These are phyloP conservation scores for Smutsia gigantea DNA, from an alignment of 2,797 vertebrate genomes.

Conservation along the genomic window DNA sequence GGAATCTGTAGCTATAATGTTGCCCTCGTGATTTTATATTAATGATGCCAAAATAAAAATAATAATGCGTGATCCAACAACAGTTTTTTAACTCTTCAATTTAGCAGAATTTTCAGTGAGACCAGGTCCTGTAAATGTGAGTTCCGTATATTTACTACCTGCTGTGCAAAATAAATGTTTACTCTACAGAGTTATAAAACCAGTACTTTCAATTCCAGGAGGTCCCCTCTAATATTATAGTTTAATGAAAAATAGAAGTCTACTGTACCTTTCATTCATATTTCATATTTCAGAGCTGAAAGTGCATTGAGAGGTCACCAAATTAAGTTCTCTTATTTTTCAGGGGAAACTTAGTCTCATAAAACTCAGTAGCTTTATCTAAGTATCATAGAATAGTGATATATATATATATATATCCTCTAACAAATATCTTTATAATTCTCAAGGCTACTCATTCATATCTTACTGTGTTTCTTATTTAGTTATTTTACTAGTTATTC, in stretches of 20 bases:
- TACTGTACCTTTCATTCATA: background rate
- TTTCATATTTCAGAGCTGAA: slow-evolving; percentile 24
- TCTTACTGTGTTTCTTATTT: background rate
- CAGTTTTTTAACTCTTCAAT: background rate
- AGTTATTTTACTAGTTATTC: background rate
- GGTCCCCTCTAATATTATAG: slow-evolving; percentile 22
- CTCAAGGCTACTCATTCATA: background rate
- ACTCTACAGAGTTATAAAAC: slow-evolving; percentile 27
- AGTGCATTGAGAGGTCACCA: background rate
- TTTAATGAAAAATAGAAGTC: slow-evolving; percentile 41
- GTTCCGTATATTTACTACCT: slow-evolving; percentile 62
- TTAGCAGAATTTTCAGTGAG: slow-evolving; percentile 1
- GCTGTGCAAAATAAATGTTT: slow-evolving; percentile 65
- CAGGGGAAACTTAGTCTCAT: background rate
- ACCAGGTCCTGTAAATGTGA: background rate
- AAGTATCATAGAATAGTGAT: background rate
- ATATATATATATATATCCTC: background rate
- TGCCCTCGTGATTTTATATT: no score
- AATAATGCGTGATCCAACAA: background rate
- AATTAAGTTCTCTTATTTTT: background rate
- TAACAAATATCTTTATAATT: background rate
- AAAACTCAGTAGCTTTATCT: background rate
- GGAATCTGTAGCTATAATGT: no score
- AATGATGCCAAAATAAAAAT: no score
- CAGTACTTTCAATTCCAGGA: slow-evolving; percentile 59